phyloP scores from a whole-genome alignment of 2,888 invertebrate genomes.

The Neuroscelio doddi region DNA sequence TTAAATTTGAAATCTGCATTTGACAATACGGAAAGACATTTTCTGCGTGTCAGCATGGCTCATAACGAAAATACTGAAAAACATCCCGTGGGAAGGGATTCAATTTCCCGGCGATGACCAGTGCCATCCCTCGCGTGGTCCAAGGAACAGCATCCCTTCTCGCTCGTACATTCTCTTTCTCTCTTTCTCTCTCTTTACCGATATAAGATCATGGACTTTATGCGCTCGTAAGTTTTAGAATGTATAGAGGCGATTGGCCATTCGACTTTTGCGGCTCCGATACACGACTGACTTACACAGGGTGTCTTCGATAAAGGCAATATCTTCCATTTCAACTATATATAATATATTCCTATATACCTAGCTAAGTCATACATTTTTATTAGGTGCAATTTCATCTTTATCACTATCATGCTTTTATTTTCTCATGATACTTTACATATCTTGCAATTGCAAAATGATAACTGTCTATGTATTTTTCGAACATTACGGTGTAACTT shows the following conservation, averaged over 20 bases:
- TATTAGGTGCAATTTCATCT: conserved; percentile 9
- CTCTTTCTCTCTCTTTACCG: conserved; percentile 39
- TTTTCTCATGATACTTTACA: background rate
- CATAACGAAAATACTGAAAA: conserved; percentile 53
- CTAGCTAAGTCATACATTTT: conserved; percentile 10
- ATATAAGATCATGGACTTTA: conserved; percentile 64
- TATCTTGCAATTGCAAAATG: background rate
- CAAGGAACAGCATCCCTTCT: conserved; percentile 11
- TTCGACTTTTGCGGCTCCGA: conserved; percentile 25
- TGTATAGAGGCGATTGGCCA: conserved; percentile 52
- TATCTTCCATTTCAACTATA: background rate
- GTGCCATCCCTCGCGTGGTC: conserved; percentile 55
- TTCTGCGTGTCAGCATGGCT: conserved; percentile 57
- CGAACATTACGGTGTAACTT: too few relatives aligned
- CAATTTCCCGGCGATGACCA: conserved; percentile 71
- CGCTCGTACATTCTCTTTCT: conserved; percentile 5
- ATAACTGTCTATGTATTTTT: background rate
- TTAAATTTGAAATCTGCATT: conserved; percentile 1
- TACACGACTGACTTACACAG: conserved; percentile 26
- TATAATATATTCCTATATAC: background rate
- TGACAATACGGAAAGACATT: background rate
- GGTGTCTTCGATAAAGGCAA: conserved; percentile 21
- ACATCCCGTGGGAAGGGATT: conserved; percentile 69
- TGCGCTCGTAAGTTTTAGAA: conserved; percentile 66
- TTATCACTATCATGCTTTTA: background rate